Evolutionary conservation across 2,797 vertebrate genomes (phyloP).

Genomic region (Phrynocephalus vlangalii): DNA sequence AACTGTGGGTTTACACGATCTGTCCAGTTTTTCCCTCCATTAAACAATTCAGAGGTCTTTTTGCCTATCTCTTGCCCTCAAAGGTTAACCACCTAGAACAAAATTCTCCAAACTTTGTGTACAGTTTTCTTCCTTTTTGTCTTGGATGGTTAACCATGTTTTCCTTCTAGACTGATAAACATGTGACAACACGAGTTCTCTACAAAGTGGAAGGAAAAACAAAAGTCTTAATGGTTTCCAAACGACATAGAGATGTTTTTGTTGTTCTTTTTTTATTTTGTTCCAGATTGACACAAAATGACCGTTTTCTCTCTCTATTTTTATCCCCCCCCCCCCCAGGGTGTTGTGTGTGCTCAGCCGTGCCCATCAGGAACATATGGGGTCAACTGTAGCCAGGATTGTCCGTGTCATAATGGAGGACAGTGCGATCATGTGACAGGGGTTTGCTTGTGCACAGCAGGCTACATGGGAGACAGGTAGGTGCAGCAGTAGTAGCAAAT

Average conservation of each 20-base stretch:
- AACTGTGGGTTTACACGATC: too few species aligned
- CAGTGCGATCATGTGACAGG: constrained; percentile 93
- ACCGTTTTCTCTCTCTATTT: constrained; percentile 33
- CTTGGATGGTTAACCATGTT: too few species aligned
- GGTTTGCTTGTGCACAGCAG: constrained; percentile 91
- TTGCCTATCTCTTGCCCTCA: too few species aligned
- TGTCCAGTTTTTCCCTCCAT: too few species aligned
- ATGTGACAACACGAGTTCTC: background rate
- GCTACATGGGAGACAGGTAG: constrained; percentile 96
- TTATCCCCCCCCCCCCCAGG: constrained; percentile 75
- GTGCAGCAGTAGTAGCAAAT: background rate
- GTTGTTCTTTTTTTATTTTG: background rate
- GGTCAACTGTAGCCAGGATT: constrained; percentile 96
- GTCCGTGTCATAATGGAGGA: constrained; percentile 94
- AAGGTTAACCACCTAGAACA: too few species aligned
- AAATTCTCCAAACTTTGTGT: too few species aligned
- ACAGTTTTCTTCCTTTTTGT: background rate
- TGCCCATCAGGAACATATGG: constrained; percentile 92
- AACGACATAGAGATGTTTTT: too few species aligned
- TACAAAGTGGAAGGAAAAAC: background rate
- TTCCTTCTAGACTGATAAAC: too few species aligned
- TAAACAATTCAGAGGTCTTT: too few species aligned
- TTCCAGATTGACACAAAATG: constrained; percentile 27
- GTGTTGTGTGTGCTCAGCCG: constrained; percentile 94
- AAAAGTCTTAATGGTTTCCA: background rate